Conservation (phyloP, 1,140 invertebrate genomes). For the Drosophila triauraria region DNA sequence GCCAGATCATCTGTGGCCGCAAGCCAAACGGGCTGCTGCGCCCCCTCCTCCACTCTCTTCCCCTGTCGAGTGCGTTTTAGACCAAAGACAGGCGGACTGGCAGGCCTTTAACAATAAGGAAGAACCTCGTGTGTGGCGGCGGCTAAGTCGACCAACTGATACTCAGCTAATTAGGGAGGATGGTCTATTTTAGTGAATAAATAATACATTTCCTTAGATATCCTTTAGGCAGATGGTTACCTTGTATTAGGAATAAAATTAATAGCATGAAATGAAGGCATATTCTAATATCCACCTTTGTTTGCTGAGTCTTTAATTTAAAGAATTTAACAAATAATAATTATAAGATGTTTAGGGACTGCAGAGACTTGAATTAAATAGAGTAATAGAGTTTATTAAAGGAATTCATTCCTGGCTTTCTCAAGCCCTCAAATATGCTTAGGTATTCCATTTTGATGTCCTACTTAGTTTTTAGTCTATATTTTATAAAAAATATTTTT, state of each 20-base stretch:
- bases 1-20: slow-evolving; percentile 50
- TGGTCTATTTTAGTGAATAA: background rate
- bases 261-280: fast-evolving
- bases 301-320: background rate
- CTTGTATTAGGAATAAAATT: background rate
- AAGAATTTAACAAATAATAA: too few species aligned
- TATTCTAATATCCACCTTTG: background rate
- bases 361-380: background rate
- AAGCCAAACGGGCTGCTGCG: slow-evolving; percentile 46
- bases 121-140: slow-evolving; percentile 13
- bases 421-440: background rate
- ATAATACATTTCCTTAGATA: background rate
- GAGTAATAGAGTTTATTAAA: background rate
- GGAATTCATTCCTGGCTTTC: background rate
- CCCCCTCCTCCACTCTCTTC: background rate
- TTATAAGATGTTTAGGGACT: too few species aligned
- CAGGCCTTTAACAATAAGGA: slow-evolving; percentile 37
- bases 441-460: background rate
- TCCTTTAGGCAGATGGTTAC: background rate
- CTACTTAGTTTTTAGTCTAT: background rate
- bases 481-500: background rate
- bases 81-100: slow-evolving; percentile 65
- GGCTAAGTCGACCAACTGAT: slow-evolving; percentile 23
- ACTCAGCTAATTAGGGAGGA: slow-evolving; percentile 1
- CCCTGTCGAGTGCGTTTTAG: slow-evolving; percentile 63